A percentile compares a stretch with the other conserved stretches of the same genome.
Evolutionary conservation across 2,888 invertebrate species (phyloP).

Genomic region (Caenorhabditis sp.): DNA sequence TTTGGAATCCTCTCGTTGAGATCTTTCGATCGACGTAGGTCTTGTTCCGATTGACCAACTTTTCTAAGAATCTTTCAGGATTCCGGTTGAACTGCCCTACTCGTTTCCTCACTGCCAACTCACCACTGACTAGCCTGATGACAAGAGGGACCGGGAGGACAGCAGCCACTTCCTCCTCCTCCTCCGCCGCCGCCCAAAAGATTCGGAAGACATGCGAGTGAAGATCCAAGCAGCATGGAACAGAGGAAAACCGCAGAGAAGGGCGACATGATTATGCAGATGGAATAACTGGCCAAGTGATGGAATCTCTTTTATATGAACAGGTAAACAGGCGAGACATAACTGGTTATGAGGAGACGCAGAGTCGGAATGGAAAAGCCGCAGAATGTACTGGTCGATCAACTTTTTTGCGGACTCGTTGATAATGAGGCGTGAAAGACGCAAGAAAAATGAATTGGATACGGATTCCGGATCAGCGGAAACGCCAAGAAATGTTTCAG

Average conservation of each 20-base stretch:
- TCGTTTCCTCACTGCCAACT: neutral
- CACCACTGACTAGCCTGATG: constrained; percentile 29
- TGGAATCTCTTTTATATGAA: constrained; percentile 37
- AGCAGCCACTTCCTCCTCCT: constrained; percentile 23
- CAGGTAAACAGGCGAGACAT: neutral
- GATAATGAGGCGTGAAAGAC: constrained; percentile 48
- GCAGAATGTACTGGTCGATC: constrained; percentile 44
- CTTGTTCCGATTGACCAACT: too few relatives aligned
- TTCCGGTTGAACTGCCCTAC: neutral
- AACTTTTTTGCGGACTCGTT: constrained; percentile 20
- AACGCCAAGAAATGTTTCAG: too few relatives aligned
- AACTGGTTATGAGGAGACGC: neutral
- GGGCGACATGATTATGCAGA: constrained; percentile 17
- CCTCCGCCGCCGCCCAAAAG: constrained; percentile 15
- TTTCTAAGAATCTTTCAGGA: neutral
- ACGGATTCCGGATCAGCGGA: neutral
- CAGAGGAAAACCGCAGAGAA: constrained; percentile 2
- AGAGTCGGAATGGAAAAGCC: constrained; percentile 11
- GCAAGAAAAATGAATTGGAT: neutral
- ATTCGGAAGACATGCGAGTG: constrained; percentile 22
- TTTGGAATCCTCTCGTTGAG: too few relatives aligned
- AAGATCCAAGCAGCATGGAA: constrained; percentile 1
- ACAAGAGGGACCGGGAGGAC: constrained; percentile 33
- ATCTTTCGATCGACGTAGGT: too few relatives aligned
- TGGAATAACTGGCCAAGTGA: constrained; percentile 4